A percentile compares a stretch with the other conserved stretches of the same genome.
Evolutionary conservation across 2,113 vertebrate species (phyloP).

Genomic region (Jacana jacana): DNA sequence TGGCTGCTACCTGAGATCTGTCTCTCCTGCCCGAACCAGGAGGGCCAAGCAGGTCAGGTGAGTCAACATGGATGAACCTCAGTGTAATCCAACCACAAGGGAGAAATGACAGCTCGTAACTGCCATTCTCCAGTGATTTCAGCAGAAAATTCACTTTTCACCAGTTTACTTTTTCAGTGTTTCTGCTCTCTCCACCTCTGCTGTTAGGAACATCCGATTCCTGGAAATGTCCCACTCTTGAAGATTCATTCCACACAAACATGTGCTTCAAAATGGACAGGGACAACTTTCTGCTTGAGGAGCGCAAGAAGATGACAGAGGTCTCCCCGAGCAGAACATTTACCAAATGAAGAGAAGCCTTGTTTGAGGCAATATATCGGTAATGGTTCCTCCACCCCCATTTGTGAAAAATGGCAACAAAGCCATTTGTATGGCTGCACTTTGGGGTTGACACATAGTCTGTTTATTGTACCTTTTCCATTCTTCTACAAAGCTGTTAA

Average conservation of each 20-base stretch:
- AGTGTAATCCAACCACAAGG: neutral
- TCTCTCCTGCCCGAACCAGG: neutral
- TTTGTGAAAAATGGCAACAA: neutral
- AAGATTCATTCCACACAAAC: neutral
- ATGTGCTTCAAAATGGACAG: neutral
- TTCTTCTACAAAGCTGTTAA: neutral
- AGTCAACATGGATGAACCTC: neutral
- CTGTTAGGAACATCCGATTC: neutral
- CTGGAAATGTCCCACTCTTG: neutral
- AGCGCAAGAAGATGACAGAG: neutral
- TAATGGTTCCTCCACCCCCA: neutral
- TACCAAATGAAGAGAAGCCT: neutral
- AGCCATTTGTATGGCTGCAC: neutral
- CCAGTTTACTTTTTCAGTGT: neutral
- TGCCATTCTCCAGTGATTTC: neutral
- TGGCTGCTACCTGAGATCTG: neutral
- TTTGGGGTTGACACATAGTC: neutral
- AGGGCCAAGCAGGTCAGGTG: neutral
- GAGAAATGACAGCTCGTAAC: neutral
- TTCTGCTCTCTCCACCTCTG: neutral
- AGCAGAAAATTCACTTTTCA: neutral
- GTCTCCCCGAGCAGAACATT: neutral
- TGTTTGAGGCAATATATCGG: neutral
- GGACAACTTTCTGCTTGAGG: neutral
- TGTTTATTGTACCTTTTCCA: neutral